A percentile compares a stretch with the other conserved stretches of the same genome.
phyloP scores from a whole-genome alignment of 2,113 vertebrate genomes.

The Narcine bancroftii region DNA sequence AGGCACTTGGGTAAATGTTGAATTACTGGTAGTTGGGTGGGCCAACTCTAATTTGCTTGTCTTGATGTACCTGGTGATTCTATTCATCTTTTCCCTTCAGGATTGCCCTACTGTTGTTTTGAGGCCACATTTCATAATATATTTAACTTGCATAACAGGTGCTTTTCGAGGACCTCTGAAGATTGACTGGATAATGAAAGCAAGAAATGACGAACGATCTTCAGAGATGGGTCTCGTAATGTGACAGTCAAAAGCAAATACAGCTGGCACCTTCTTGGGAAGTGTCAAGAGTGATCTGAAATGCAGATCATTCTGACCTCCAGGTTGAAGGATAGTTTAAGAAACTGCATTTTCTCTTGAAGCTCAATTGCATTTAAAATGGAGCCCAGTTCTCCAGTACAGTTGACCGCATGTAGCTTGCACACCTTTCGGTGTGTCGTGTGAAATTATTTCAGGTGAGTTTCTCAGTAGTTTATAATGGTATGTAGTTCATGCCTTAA shows the following conservation, averaged over 20 bases:
- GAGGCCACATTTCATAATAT: conserved; percentile 7
- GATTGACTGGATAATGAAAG: conserved; percentile 15
- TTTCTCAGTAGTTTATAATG: not conserved
- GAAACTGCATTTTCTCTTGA: not conserved
- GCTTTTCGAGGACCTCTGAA: not conserved
- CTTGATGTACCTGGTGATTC: not conserved
- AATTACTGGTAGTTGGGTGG: not conserved
- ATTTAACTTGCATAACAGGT: conserved; percentile 2
- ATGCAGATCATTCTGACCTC: not conserved
- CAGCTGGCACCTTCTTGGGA: conserved; percentile 21
- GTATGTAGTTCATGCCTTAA: not conserved
- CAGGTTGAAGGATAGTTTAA: not conserved
- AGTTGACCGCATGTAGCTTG: not conserved
- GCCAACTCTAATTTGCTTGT: not conserved
- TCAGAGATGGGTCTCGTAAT: not conserved
- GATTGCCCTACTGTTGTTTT: not conserved
- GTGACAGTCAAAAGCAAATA: not conserved
- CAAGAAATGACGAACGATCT: conserved; percentile 13
- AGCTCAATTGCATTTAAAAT: not conserved
- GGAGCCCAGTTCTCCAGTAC: not conserved
- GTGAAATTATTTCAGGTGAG: not conserved
- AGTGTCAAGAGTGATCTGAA: not conserved
- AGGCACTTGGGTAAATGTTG: not conserved
- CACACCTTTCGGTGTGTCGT: not conserved
- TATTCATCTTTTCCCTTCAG: not conserved